These are phyloP conservation scores for Chelonoidis abingdonii DNA, from an alignment of 2,113 vertebrate species.

Conservation along the genomic window DNA sequence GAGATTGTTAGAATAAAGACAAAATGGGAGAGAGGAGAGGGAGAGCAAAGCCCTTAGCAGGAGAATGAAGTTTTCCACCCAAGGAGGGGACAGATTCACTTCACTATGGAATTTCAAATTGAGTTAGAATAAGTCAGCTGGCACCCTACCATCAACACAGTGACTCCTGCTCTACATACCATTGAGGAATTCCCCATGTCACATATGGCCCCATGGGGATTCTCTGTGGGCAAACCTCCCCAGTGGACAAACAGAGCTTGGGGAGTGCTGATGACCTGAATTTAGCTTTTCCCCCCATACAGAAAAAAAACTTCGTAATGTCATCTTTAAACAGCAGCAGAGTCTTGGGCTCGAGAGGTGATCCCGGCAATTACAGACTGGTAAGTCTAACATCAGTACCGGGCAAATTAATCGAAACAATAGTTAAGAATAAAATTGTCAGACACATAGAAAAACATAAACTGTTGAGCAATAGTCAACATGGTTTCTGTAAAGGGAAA, in stretches of 20 bases:
- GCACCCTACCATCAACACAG: conserved; percentile 9
- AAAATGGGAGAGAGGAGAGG: neutral
- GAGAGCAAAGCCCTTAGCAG: conserved; percentile 9
- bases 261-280: neutral
- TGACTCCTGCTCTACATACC: neutral
- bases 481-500: no score
- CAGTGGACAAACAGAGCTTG: neutral
- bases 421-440: no score
- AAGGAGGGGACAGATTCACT: conserved; percentile 5
- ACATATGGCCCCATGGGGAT: neutral
- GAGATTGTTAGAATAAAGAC: neutral
- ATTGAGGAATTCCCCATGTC: neutral
- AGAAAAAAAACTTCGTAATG: conserved; percentile 26
- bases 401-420: no score
- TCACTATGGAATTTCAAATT: neutral
- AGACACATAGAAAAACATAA: no score
- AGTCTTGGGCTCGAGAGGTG: neutral
- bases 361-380: no score
- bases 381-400: no score
- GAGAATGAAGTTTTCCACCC: conserved; percentile 8
- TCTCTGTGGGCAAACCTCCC: neutral
- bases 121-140: conserved; percentile 31
- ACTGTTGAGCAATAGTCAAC: no score
- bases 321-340: neutral
- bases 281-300: conserved; percentile 9